Evolutionary conservation across 2,113 vertebrate species (phyloP).

Genomic region (Symphodus melops): DNA sequence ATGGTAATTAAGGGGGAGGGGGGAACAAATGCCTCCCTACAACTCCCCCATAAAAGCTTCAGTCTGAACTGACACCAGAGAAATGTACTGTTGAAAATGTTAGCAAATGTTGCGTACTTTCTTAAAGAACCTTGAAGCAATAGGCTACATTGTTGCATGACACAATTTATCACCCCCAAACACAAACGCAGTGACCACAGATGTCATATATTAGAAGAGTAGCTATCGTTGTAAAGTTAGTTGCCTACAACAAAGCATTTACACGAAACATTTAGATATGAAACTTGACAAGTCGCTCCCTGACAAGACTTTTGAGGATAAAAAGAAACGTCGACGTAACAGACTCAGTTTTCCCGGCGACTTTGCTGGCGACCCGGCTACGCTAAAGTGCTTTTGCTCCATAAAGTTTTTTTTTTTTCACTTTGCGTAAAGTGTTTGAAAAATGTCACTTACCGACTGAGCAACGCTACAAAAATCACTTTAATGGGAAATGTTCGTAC

Average conservation of each 20-base stretch:
- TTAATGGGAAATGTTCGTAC: conserved; percentile 27
- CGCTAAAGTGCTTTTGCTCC: conserved; percentile 15
- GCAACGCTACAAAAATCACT: conserved; percentile 38
- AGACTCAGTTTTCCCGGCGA: conserved; percentile 3
- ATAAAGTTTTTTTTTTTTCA: background rate
- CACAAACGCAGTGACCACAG: conserved; percentile 9
- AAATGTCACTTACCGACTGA: conserved; percentile 65
- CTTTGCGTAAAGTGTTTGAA: background rate
- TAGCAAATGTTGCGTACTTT: background rate
- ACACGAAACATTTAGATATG: background rate
- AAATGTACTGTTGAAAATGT: background rate
- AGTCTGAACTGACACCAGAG: conserved; percentile 27
- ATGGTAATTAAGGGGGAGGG: conserved; percentile 72
- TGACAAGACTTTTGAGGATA: background rate
- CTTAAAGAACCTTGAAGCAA: background rate
- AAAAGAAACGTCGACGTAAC: background rate
- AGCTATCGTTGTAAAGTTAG: background rate
- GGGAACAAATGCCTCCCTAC: conserved; percentile 12
- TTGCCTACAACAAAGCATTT: background rate
- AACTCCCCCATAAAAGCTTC: conserved; percentile 43
- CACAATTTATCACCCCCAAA: conserved; percentile 13
- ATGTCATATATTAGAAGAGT: conserved; percentile 4
- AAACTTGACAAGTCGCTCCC: background rate
- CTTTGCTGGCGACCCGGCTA: background rate
- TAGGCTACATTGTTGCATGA: background rate